These are phyloP conservation scores for Denticeps clupeoides DNA, from an alignment of 2,797 vertebrate species.

Conservation along the genomic window DNA sequence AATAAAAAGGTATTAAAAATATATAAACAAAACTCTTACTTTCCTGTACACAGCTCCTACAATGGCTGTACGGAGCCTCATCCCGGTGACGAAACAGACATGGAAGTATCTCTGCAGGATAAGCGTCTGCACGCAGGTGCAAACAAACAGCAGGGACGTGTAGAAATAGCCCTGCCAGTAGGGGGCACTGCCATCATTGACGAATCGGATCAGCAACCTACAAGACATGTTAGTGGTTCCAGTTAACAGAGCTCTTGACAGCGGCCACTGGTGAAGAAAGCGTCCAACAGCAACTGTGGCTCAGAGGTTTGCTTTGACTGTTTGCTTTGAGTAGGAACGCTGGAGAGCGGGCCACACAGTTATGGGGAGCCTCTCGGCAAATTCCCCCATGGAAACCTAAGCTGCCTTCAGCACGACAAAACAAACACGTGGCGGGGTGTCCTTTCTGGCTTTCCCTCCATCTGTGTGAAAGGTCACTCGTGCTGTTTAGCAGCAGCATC, in stretches of 20 bases:
- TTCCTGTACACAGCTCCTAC: constrained; percentile 88
- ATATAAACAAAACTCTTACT: constrained; percentile 55
- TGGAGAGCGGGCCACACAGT: too few species aligned
- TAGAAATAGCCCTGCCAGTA: constrained; percentile 88
- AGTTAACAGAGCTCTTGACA: background rate
- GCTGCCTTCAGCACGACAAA: constrained; percentile 3
- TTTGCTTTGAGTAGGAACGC: constrained; percentile 3
- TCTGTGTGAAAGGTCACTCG: constrained; percentile 11
- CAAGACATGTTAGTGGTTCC: background rate
- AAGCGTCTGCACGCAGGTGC: constrained; percentile 78
- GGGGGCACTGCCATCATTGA: constrained; percentile 69
- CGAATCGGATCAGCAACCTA: constrained; percentile 79
- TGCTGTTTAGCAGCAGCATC: constrained; percentile 14
- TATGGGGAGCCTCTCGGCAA: too few species aligned
- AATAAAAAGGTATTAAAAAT: background rate
- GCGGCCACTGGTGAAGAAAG: too few species aligned
- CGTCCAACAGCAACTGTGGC: too few species aligned
- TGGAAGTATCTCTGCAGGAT: constrained; percentile 93
- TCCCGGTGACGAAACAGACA: constrained; percentile 90
- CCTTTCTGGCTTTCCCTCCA: too few species aligned
- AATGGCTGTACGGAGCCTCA: constrained; percentile 85
- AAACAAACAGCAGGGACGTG: constrained; percentile 75
- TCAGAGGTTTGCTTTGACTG: too few species aligned
- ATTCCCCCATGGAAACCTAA: too few species aligned
- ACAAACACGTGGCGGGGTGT: constrained; percentile 5